These are phyloP conservation scores for Dicycla oo DNA, from an alignment of 2,888 invertebrate genomes.

Conservation along the genomic window DNA sequence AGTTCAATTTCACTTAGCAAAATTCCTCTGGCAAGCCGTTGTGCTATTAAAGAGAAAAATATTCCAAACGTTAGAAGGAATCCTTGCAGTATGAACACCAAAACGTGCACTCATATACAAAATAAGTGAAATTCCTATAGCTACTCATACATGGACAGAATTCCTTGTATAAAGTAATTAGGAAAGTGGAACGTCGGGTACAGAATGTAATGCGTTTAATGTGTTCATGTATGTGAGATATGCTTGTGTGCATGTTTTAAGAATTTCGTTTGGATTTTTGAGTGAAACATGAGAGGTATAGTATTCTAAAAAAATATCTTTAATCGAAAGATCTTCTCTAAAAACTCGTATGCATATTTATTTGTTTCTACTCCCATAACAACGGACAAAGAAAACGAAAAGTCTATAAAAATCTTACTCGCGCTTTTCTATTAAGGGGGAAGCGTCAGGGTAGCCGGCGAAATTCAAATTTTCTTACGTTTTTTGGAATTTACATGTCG, in stretches of 20 bases:
- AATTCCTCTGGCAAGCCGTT: slow-evolving; percentile 1
- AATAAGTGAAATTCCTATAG: slow-evolving; percentile 62
- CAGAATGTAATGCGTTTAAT: slow-evolving; percentile 33
- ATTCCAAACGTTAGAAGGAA: slow-evolving; percentile 58
- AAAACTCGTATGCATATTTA: background rate
- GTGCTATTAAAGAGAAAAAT: slow-evolving; percentile 61
- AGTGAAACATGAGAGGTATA: too few species aligned
- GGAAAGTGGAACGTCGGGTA: slow-evolving; percentile 30
- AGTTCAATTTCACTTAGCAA: background rate
- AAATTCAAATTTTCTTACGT: too few species aligned
- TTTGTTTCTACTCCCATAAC: background rate
- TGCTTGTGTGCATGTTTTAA: slow-evolving; percentile 17
- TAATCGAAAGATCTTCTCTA: too few species aligned
- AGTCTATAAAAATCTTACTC: background rate
- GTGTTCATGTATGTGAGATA: slow-evolving; percentile 9
- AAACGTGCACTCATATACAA: slow-evolving; percentile 56
- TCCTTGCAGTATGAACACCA: slow-evolving; percentile 60
- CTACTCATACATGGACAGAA: slow-evolving; percentile 58
- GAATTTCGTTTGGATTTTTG: background rate
- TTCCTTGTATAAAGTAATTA: slow-evolving; percentile 58
- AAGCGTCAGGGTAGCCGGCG: too few species aligned
- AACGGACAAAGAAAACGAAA: background rate
- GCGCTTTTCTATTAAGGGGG: too few species aligned
- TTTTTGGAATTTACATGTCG: too few species aligned
- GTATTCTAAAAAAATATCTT: background rate